A percentile compares a stretch with the other conserved stretches of the same genome.
phyloP scores from a whole-genome alignment of 2,888 invertebrate species.

The Temnothorax rugatulus region DNA sequence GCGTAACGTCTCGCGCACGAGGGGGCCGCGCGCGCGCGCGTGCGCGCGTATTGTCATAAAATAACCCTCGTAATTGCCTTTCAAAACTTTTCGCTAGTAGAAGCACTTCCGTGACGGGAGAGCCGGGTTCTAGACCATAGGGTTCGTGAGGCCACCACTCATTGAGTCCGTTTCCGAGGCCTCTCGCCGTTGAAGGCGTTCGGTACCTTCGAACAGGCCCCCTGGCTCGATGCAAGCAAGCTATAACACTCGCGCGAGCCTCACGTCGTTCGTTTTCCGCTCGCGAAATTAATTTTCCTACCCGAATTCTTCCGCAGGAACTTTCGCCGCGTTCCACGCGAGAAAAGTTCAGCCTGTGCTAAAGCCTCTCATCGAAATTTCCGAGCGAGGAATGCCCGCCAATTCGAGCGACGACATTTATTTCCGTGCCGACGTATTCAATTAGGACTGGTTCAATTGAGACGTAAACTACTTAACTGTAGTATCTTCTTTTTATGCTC shows the following conservation, averaged over 20 bases:
- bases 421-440: conserved; percentile 31
- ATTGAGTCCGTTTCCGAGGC: conserved; percentile 24
- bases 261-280: conserved; percentile 20
- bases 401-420: conserved; percentile 42
- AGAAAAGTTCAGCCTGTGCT: conserved; percentile 6
- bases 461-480: not conserved
- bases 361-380: conserved; percentile 35
- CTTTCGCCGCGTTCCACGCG: conserved; percentile 27
- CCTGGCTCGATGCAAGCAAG: not conserved
- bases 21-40: too few relatives aligned
- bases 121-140: not conserved
- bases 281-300: conserved; percentile 43
- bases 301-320: conserved; percentile 33
- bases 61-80: conserved; percentile 40
- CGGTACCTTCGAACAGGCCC: not conserved
- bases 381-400: conserved; percentile 1
- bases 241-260: not conserved
- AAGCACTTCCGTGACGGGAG: conserved; percentile 46
- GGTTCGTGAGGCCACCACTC: conserved; percentile 22
- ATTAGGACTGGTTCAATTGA: conserved; percentile 9
- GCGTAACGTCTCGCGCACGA: not conserved
- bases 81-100: conserved; percentile 35
- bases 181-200: not conserved
- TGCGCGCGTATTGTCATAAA: conserved; percentile 46
- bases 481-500: not conserved